Evolutionary conservation across 2,888 invertebrate species (phyloP).

Genomic region (Tinea trinotella): DNA sequence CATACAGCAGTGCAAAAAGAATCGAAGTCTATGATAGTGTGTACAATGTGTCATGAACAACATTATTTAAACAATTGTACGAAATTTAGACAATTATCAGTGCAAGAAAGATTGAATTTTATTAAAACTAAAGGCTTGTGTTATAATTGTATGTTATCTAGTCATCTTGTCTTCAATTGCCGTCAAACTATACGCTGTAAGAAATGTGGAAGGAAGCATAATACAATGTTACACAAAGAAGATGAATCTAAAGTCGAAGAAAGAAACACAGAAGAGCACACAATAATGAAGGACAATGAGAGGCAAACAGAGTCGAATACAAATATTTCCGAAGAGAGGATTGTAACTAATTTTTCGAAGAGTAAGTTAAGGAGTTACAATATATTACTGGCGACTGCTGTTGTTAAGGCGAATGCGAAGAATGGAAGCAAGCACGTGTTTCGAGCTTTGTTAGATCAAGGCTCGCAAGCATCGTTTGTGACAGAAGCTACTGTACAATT

Average conservation of each 20-base stretch:
- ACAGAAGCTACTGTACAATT: conserved; percentile 27
- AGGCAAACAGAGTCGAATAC: not conserved
- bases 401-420: conserved; percentile 24
- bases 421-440: conserved; percentile 20
- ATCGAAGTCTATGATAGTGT: not conserved
- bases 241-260: too few species aligned
- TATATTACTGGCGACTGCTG: conserved; percentile 28
- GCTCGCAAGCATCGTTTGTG: conserved; percentile 29
- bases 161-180: too few species aligned
- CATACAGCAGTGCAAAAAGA: conserved; percentile 19
- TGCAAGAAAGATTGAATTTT: conserved; percentile 20
- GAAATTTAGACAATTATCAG: conserved; percentile 18
- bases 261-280: too few species aligned
- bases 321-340: too few species aligned
- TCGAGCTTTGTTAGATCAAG: conserved; percentile 27
- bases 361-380: conserved; percentile 21
- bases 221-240: too few species aligned
- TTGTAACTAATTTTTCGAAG: conserved; percentile 18
- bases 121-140: conserved; percentile 20
- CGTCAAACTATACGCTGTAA: too few species aligned
- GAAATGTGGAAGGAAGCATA: too few species aligned
- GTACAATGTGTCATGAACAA: conserved; percentile 20
- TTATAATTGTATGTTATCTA: too few species aligned
- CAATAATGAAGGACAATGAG: too few species aligned
- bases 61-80: conserved; percentile 23